A percentile compares a stretch with the other conserved stretches of the same genome.
Evolutionary conservation across 2,888 invertebrate species (phyloP).

Genomic region (Mechanitis mazaeus): DNA sequence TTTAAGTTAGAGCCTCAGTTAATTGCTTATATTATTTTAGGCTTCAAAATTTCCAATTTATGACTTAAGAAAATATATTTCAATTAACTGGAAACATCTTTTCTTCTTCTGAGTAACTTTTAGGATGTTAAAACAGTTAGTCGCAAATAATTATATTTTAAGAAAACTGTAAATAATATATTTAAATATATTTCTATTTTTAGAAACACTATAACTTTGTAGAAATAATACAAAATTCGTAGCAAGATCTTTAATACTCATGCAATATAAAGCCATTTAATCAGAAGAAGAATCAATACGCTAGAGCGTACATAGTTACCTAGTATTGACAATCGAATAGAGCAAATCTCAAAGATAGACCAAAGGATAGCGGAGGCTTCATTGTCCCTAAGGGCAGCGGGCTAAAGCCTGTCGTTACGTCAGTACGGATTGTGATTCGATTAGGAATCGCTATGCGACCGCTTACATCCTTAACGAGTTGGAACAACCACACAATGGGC

Average conservation of each 20-base stretch:
- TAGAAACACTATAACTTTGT: no score
- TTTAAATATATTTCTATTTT: no score
- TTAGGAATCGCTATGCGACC: slow-evolving; percentile 64
- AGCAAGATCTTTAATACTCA: neutral
- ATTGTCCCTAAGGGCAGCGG: slow-evolving; percentile 41
- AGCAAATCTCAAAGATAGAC: slow-evolving; percentile 41
- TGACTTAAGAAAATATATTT: slow-evolving; percentile 23
- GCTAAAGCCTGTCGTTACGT: slow-evolving; percentile 54
- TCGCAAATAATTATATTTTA: no score
- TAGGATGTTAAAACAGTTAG: neutral
- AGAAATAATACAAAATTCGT: no score
- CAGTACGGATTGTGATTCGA: slow-evolving; percentile 68
- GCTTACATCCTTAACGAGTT: slow-evolving; percentile 67
- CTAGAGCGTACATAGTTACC: neutral
- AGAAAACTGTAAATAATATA: no score
- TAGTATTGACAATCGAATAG: slow-evolving; percentile 7
- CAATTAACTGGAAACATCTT: slow-evolving; percentile 17
- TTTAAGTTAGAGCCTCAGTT: slow-evolving; percentile 54
- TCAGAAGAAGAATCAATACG: neutral
- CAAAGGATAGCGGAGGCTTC: slow-evolving; percentile 43
- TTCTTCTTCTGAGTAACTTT: slow-evolving; percentile 6
- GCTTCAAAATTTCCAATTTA: slow-evolving; percentile 38
- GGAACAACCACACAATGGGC: slow-evolving; percentile 39
- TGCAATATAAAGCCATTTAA: neutral
- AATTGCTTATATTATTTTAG: slow-evolving; percentile 51